Evolutionary conservation across 2,113 vertebrate species (phyloP).

Genomic region (Lepidothrix coronata): DNA sequence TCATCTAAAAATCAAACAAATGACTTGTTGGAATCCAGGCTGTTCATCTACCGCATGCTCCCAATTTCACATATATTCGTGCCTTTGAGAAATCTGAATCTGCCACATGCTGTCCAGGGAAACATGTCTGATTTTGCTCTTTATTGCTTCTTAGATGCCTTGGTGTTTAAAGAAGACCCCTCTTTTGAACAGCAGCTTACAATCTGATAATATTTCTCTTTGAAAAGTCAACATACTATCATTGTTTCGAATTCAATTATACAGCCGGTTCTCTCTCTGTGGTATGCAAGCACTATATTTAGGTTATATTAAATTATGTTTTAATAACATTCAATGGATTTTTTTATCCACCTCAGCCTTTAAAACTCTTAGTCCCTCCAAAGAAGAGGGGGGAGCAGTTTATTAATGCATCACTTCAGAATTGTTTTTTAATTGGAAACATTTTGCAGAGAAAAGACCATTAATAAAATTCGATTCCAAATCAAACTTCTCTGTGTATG

Average conservation of each 20-base stretch:
- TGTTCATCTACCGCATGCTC: neutral
- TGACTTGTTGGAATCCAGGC: neutral
- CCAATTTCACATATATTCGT: neutral
- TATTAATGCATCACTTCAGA: constrained; percentile 74
- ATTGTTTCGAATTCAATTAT: constrained; percentile 64
- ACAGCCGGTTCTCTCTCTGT: constrained; percentile 23
- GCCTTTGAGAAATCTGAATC: constrained; percentile 36
- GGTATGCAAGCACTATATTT: constrained; percentile 62
- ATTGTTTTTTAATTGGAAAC: constrained; percentile 86
- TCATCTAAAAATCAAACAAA: constrained; percentile 20
- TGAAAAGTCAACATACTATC: constrained; percentile 67
- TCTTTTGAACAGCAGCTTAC: constrained; percentile 61
- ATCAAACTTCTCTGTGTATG: constrained; percentile 78
- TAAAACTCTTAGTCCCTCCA: constrained; percentile 63
- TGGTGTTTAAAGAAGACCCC: constrained; percentile 22
- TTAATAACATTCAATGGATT: constrained; percentile 69
- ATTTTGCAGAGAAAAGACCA: constrained; percentile 78
- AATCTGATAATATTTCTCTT: constrained; percentile 69
- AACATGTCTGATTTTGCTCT: constrained; percentile 21
- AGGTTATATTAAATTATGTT: constrained; percentile 75
- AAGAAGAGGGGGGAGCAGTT: constrained; percentile 61
- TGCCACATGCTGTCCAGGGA: constrained; percentile 2
- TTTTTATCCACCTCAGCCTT: constrained; percentile 66
- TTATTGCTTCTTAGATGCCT: constrained; percentile 57
- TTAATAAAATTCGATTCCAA: constrained; percentile 80